Percentiles rank a stretch among this genome's conserved stretches.
Conservation (phyloP, 2,797 vertebrate species). For the Atherinosoma microstoma region DNA sequence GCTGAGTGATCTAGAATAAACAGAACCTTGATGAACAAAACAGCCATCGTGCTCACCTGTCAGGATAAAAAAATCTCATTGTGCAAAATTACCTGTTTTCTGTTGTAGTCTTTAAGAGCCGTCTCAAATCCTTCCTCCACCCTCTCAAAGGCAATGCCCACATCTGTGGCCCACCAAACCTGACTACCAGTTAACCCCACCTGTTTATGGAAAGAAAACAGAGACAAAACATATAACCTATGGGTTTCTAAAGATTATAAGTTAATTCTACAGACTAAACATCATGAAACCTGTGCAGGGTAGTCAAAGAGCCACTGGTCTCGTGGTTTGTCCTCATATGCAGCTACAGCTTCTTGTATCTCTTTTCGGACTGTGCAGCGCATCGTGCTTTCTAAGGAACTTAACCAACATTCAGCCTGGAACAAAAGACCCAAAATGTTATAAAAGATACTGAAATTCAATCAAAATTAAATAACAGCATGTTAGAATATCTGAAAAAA, state of each 20-base stretch:
- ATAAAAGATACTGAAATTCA: background rate
- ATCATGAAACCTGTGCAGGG: conserved; percentile 74
- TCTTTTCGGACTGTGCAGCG: conserved; percentile 79
- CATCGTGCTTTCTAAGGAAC: conserved; percentile 78
- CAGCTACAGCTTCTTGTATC: conserved; percentile 80
- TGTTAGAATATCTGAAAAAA: background rate
- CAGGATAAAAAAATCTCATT: background rate
- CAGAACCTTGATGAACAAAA: conserved; percentile 48
- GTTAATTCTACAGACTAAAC: background rate
- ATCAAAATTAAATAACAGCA: background rate
- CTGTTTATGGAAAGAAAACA: conserved; percentile 42
- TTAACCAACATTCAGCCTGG: conserved; percentile 80
- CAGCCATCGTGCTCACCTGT: background rate
- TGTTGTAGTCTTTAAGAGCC: conserved; percentile 84
- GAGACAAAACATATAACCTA: background rate
- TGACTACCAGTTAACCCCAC: conserved; percentile 81
- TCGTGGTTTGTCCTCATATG: conserved; percentile 83
- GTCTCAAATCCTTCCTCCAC: conserved; percentile 85
- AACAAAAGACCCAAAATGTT: background rate
- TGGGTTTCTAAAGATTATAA: background rate
- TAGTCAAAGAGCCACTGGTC: conserved; percentile 84
- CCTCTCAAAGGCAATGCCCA: conserved; percentile 84
- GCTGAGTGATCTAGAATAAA: conserved; percentile 90
- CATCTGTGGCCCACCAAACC: conserved; percentile 82
- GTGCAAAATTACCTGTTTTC: conserved; percentile 73